phyloP scores from a whole-genome alignment of 2,888 invertebrate genomes.

The Leptinotarsa rubiginosa region DNA sequence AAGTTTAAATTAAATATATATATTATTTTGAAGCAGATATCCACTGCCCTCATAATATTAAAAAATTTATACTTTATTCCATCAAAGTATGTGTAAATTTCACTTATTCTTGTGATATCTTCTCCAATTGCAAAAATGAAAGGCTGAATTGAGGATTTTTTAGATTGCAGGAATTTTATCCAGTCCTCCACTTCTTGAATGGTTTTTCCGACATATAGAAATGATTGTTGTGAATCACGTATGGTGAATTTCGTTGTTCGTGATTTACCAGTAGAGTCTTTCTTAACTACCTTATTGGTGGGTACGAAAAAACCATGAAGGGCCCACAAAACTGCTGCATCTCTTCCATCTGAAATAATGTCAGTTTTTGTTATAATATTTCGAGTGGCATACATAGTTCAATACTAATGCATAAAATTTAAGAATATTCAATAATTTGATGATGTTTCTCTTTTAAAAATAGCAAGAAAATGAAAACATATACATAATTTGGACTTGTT shows the following conservation, averaged over 20 bases:
- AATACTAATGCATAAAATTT: conserved; percentile 8
- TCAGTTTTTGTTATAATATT: not conserved
- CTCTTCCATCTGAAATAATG: conserved; percentile 4
- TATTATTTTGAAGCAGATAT: conserved; percentile 1
- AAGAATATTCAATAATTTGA: not conserved
- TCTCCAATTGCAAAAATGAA: not conserved
- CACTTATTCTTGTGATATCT: conserved; percentile 26
- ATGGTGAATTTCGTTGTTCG: conserved; percentile 33
- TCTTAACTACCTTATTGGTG: conserved; percentile 27
- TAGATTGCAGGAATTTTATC: not conserved
- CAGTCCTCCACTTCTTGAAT: conserved; percentile 27
- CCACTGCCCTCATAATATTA: conserved; percentile 20
- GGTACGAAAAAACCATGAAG: conserved; percentile 40
- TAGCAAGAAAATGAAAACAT: not conserved
- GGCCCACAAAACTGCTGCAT: conserved; percentile 22
- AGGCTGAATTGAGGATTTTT: not conserved
- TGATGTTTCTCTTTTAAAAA: conserved; percentile 1
- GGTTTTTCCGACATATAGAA: conserved; percentile 25
- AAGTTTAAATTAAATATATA: conserved; percentile 21
- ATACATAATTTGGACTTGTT: no score
- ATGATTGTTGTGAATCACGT: conserved; percentile 38
- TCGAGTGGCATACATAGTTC: not conserved
- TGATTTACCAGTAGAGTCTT: conserved; percentile 32
- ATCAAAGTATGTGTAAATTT: conserved; percentile 30
- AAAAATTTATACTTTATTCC: conserved; percentile 24